These are phyloP conservation scores for Drosophila kurseongensis DNA, from an alignment of 1,140 invertebrate species.

Conservation along the genomic window DNA sequence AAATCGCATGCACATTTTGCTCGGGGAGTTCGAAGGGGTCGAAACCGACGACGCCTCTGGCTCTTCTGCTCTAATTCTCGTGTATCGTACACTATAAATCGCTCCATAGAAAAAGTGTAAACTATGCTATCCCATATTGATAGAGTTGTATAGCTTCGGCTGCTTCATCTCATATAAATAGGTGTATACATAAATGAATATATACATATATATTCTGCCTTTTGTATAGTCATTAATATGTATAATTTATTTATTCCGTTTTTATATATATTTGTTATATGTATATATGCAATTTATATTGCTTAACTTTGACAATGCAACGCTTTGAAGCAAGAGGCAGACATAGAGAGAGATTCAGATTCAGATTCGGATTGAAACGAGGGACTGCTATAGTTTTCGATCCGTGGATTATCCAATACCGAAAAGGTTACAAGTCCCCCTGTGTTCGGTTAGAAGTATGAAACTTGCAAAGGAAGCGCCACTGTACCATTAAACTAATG, in stretches of 20 bases:
- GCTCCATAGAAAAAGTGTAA: slow-evolving; percentile 83
- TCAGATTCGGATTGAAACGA: slow-evolving; percentile 30
- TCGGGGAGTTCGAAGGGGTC: slow-evolving; percentile 38
- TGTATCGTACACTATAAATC: slow-evolving; percentile 77
- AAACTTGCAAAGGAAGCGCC: slow-evolving; percentile 79
- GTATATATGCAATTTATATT: slow-evolving; percentile 74
- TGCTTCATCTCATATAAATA: slow-evolving; percentile 56
- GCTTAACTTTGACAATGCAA: slow-evolving; percentile 80
- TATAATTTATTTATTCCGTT: slow-evolving; percentile 57
- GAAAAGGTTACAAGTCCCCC: slow-evolving; percentile 1
- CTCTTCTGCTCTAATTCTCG: slow-evolving; percentile 34
- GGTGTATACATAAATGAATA: slow-evolving; percentile 66
- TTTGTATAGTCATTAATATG: slow-evolving; percentile 75
- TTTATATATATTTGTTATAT: slow-evolving; percentile 49
- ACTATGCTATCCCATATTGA: slow-evolving; percentile 80
- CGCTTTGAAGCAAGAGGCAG: slow-evolving; percentile 72
- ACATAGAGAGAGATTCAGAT: slow-evolving; percentile 60
- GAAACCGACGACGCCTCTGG: slow-evolving; percentile 52
- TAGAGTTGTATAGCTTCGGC: slow-evolving; percentile 67
- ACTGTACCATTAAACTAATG: slow-evolving; percentile 69
- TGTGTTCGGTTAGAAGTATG: slow-evolving; percentile 64
- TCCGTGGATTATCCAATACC: slow-evolving; percentile 4
- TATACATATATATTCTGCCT: slow-evolving; percentile 57
- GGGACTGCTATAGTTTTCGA: slow-evolving; percentile 5
- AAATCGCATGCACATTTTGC: neutral